phyloP scores from a whole-genome alignment of 2,888 invertebrate species.

The Strigamia maritima region DNA sequence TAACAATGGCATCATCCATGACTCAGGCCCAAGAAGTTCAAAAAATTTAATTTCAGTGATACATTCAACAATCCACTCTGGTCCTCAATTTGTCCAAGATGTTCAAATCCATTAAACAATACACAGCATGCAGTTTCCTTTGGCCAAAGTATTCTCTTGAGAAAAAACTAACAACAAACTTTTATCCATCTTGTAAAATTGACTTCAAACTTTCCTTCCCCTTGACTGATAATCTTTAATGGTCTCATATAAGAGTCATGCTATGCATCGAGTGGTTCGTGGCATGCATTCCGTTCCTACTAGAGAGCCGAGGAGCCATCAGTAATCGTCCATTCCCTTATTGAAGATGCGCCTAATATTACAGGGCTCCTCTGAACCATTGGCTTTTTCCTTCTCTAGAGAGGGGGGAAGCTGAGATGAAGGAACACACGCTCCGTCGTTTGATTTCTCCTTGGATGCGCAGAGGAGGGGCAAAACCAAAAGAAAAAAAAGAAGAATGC shows the following conservation, averaged over 20 bases:
- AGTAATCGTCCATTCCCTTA: conserved; percentile 21
- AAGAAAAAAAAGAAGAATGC: neutral
- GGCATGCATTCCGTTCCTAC: conserved; percentile 13
- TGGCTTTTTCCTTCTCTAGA: conserved; percentile 9
- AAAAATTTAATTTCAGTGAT: too few species aligned
- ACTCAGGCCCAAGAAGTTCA: too few species aligned
- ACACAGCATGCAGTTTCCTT: neutral
- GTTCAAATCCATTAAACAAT: neutral
- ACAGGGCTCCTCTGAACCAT: neutral
- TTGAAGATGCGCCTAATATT: conserved; percentile 24
- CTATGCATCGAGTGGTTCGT: conserved; percentile 6
- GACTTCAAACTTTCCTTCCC: neutral
- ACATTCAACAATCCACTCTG: too few species aligned
- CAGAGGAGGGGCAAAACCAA: conserved; percentile 8
- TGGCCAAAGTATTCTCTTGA: neutral
- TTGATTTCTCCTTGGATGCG: conserved; percentile 29
- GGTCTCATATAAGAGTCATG: conserved; percentile 21
- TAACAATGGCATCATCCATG: too few species aligned
- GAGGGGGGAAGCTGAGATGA: neutral
- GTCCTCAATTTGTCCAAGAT: too few species aligned
- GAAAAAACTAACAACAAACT: neutral
- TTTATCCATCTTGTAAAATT: neutral
- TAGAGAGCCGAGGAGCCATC: neutral
- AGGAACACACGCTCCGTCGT: conserved; percentile 23
- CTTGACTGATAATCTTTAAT: conserved; percentile 24